Percentiles rank a stretch among this genome's conserved stretches.
Conservation (phyloP, 23 tunicate species). For the Halocynthia aurantium region DNA sequence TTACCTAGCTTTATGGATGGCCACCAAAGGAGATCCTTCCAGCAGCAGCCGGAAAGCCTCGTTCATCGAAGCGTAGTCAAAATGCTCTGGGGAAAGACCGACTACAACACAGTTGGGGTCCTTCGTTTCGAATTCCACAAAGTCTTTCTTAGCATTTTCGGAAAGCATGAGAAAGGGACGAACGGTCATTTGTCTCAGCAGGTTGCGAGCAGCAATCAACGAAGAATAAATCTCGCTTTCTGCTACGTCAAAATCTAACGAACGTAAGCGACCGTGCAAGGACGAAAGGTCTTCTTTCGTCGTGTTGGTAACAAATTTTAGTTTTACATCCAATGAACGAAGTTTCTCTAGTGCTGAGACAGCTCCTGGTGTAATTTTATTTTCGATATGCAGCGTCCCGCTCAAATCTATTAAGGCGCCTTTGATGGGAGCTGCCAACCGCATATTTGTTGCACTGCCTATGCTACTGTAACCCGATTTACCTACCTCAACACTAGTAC, state of each 20-base stretch:
- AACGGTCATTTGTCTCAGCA: not conserved
- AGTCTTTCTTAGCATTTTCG: constrained; percentile 70
- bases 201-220: constrained; percentile 33
- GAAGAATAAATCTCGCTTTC: constrained; percentile 61
- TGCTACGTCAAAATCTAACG: constrained; percentile 32
- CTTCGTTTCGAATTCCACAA: constrained; percentile 32
- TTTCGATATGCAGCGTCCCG: constrained; percentile 68
- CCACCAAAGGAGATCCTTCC: constrained; percentile 57
- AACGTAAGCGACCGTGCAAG: constrained; percentile 28
- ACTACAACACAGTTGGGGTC: constrained; percentile 71
- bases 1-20: constrained; percentile 81
- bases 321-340: constrained; percentile 8
- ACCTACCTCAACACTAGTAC: no score
- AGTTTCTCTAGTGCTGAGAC: constrained; percentile 41
- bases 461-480: no score
- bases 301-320: constrained; percentile 76
- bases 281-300: constrained; percentile 54
- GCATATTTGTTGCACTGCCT: no score
- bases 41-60: constrained; percentile 40
- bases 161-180: constrained; percentile 63
- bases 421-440: not conserved
- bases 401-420: constrained; percentile 67
- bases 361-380: constrained; percentile 37
- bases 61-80: constrained; percentile 50
- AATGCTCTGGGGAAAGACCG: constrained; percentile 62